Evolutionary conservation across 2,113 vertebrate genomes (phyloP).

Genomic region (Synodontis membranacea): DNA sequence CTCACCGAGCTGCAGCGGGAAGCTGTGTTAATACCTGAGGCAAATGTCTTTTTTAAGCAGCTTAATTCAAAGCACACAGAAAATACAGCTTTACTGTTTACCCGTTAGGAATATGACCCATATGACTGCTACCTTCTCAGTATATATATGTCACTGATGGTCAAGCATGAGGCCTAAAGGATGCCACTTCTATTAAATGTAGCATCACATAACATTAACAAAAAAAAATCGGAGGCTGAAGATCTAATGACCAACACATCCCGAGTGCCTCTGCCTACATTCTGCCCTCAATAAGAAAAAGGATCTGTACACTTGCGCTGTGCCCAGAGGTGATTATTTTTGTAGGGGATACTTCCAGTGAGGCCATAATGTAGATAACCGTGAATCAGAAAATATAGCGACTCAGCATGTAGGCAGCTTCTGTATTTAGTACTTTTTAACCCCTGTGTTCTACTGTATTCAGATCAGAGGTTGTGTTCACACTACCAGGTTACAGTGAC

Average conservation of each 20-base stretch:
- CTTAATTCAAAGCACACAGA: neutral
- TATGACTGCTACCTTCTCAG: neutral
- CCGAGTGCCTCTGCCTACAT: constrained; percentile 16
- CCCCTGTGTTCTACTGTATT: neutral
- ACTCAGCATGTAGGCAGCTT: neutral
- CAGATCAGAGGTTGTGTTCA: neutral
- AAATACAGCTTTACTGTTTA: neutral
- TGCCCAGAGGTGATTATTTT: constrained; percentile 20
- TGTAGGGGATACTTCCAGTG: constrained; percentile 36
- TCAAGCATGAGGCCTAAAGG: neutral
- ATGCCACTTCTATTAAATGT: neutral
- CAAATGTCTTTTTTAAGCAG: neutral
- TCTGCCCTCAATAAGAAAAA: constrained; percentile 33
- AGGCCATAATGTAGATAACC: constrained; percentile 24
- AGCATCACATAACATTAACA: neutral
- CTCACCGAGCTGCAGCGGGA: neutral
- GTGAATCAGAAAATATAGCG: constrained; percentile 10
- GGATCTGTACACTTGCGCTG: constrained; percentile 32
- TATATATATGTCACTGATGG: neutral
- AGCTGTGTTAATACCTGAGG: neutral
- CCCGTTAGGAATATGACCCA: neutral
- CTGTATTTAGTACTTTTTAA: neutral
- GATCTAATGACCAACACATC: neutral
- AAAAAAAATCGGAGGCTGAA: neutral
- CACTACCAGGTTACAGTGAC: neutral